Conservation (phyloP, 1,140 invertebrate genomes). For the Pseudomyrmex gracilis region DNA sequence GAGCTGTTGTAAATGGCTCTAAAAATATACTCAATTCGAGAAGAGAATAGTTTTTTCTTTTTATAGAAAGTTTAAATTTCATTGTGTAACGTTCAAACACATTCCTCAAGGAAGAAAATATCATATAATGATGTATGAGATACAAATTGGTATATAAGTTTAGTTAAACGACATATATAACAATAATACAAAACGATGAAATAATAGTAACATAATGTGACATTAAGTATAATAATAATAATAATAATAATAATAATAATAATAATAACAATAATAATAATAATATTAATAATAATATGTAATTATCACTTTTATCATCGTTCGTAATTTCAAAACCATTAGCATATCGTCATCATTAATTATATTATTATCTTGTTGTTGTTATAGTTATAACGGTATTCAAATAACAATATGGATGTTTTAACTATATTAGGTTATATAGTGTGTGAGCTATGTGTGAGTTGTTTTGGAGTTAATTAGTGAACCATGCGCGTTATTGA, state of each 20-base stretch:
- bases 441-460: slow-evolving; percentile 40
- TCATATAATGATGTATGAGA: slow-evolving; percentile 59
- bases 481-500: slow-evolving; percentile 64
- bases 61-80: slow-evolving; percentile 12
- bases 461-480: slow-evolving; percentile 66
- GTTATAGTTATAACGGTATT: slow-evolving; percentile 75
- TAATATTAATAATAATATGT: slow-evolving; percentile 47
- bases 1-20: slow-evolving; percentile 53
- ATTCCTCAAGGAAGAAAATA: slow-evolving; percentile 63
- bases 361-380: slow-evolving; percentile 71
- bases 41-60: slow-evolving; percentile 13
- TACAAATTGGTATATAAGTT: slow-evolving; percentile 40
- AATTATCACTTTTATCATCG: slow-evolving; percentile 67
- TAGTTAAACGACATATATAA: no score
- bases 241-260: slow-evolving; percentile 63
- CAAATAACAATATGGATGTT: slow-evolving; percentile 71
- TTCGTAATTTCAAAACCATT: slow-evolving; percentile 53
- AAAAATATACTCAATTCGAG: slow-evolving; percentile 37
- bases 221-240: slow-evolving; percentile 57
- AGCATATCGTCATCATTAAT: slow-evolving; percentile 57
- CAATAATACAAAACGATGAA: no score
- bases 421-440: slow-evolving; percentile 64
- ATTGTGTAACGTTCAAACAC: slow-evolving; percentile 36
- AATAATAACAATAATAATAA: slow-evolving; percentile 17
- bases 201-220: no score